Evolutionary conservation across 1,140 invertebrate genomes (phyloP), one percentile per base, ranked within the genome.

Genomic region (Brachionus rotundiformis): DNA sequence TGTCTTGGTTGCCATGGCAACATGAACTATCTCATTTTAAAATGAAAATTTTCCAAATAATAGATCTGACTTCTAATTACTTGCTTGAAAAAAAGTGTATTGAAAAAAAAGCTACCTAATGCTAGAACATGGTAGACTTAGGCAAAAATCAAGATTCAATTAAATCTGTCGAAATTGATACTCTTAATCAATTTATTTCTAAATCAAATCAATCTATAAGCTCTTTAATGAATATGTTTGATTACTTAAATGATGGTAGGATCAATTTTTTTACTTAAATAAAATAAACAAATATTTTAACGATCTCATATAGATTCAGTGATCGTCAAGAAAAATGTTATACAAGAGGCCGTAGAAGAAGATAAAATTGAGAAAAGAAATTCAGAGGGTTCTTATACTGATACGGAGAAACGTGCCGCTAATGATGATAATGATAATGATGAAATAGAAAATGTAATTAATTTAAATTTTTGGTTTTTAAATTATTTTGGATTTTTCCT

Each of bases 191-290:
- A 68, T 68, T 68, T 41, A 8, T 68, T 5, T 33, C 63, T 36
- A 68, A 36, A 68, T 33, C 63, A 33, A 68, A 68, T 68, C 63
- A 68, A 68, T 36, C 63, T 36, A 68, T 68, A 8, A 68, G 31
- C 63, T 68, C 63, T 33, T 33, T 68, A 10, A 19, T 16, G 31
- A 68, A 23, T 68, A 39, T 36, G 63, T 68, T 68, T 8, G 63
- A 68, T 68, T 68, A 68, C 31, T 33, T 68, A 33, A 36, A 68
- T 36, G 63, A 68, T 68, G 63, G 63, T 68, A 68, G 31, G 16
- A 36, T 33, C 19, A 54, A 54, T 19, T 54, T n/a, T n/a, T n/a
- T n/a, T n/a, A n/a, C n/a, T 54, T 54, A 16, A 23, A 6, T 54
- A 7, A 54, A 19, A 54, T 54, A 54, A 54, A 54, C 47, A 54